Conservation (phyloP, 2,113 vertebrate species). For the Xenotilapia caudafasciata region DNA sequence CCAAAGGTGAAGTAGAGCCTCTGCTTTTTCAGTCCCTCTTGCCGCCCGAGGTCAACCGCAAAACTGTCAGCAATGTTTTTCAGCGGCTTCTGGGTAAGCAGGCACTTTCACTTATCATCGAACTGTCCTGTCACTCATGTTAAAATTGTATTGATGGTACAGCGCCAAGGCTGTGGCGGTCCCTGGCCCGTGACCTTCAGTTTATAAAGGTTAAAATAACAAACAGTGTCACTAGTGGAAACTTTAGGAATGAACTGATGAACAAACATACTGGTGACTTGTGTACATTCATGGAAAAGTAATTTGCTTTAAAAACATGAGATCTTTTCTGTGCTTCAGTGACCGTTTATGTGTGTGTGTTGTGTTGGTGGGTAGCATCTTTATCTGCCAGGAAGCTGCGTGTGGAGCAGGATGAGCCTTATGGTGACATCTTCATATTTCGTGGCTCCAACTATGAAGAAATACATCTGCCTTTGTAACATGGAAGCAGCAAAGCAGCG, state of each 20-base stretch:
- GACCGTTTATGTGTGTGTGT: not conserved
- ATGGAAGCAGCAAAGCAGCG: not conserved
- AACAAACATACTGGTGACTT: not conserved
- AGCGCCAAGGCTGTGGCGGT: not conserved
- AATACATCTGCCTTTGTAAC: not conserved
- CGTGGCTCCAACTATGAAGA: not conserved
- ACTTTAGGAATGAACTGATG: not conserved
- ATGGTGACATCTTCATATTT: constrained; percentile 39
- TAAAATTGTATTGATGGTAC: not conserved
- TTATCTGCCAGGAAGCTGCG: not conserved
- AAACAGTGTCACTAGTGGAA: not conserved
- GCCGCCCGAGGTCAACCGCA: constrained; percentile 18
- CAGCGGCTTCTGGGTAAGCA: constrained; percentile 50
- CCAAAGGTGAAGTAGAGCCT: not conserved
- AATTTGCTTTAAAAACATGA: not conserved
- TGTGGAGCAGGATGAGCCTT: constrained; percentile 41
- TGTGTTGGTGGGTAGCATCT: constrained; percentile 15
- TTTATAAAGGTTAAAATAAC: not conserved
- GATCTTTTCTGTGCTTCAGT: not conserved
- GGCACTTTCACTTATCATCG: not conserved
- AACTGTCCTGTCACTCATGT: not conserved
- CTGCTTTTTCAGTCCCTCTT: constrained; percentile 46
- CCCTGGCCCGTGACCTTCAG: not conserved
- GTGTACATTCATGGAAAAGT: not conserved
- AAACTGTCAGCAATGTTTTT: constrained; percentile 35